These are phyloP conservation scores for Atta colombica DNA, from an alignment of 1,140 invertebrate species.

Conservation along the genomic window DNA sequence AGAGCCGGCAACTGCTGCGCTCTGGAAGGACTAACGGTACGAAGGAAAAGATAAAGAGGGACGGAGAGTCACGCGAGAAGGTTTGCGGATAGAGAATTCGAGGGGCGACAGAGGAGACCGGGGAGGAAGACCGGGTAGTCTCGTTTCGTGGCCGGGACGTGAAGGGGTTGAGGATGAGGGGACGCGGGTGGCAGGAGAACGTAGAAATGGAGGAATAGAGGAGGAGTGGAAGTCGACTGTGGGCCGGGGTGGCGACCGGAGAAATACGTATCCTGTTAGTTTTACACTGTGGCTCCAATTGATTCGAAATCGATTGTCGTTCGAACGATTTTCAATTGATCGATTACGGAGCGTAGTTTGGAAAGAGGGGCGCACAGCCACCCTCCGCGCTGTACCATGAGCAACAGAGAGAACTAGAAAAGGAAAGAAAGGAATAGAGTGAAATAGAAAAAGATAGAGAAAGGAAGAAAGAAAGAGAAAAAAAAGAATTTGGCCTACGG, in stretches of 20 bases:
- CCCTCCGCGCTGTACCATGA: constrained; percentile 37
- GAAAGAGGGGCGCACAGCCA: constrained; percentile 56
- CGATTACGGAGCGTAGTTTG: constrained; percentile 78
- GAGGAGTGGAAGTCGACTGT: constrained; percentile 69
- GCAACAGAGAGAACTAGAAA: constrained; percentile 20
- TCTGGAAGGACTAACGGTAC: constrained; percentile 36
- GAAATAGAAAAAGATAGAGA: constrained; percentile 27
- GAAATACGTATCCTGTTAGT: constrained; percentile 86
- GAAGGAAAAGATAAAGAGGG: constrained; percentile 52
- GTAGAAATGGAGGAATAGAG: constrained; percentile 69
- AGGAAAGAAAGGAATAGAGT: not conserved
- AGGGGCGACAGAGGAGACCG: constrained; percentile 19
- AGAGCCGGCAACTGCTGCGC: constrained; percentile 64
- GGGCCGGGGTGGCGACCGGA: constrained; percentile 76
- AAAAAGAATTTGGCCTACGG: constrained; percentile 67
- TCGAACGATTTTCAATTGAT: constrained; percentile 85
- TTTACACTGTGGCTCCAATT: constrained; percentile 84
- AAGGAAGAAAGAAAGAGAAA: constrained; percentile 12
- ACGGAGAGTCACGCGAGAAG: constrained; percentile 51
- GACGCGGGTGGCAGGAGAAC: constrained; percentile 62
- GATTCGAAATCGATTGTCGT: constrained; percentile 85
- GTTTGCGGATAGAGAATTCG: constrained; percentile 62
- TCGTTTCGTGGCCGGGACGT: constrained; percentile 53
- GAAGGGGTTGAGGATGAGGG: constrained; percentile 53
- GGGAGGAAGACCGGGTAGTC: constrained; percentile 31